Base-by-base conservation (phyloP, 1,140 invertebrate genomes). In the Drosophila ohnishii region DNA sequence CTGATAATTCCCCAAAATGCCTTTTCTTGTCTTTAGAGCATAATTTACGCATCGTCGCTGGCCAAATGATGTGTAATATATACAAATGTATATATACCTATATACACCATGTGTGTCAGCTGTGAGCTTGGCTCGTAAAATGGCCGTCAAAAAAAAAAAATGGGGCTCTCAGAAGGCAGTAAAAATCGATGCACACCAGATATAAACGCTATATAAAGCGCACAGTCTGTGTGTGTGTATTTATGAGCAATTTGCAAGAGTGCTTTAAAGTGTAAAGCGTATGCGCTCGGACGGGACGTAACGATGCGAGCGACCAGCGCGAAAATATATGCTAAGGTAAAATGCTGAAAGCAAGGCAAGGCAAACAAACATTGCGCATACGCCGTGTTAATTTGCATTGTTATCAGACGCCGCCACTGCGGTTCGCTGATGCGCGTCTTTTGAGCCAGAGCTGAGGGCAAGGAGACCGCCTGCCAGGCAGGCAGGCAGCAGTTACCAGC, bases 201-300 rank as follows among this genome's bases (percentile, higher is more conserved):
- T 39, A 77, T 57, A 53, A 77, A 44, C 44, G 67, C 58, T 45
- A 65, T 61, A 51, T 77, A 73, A 56, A 55, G 34, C 37, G 32
- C 32, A 37, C 50, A 37, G 19, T 39, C 14, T 50, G 28, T 50
- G 28, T 69, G 47, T 60, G 28, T 72, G 62, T 87, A 80, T 88
- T 88, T 88, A 88, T 80, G 80, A 80, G 69, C 84, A 88, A 88
- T 88, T 88, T 84, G 62, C 57, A 65, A 67, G 44, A 88, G 84
- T 83, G 84, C 84, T 88, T 87, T 80, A 88, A 88, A 84, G 75
- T 87, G 78, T 76, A 82, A 86, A 82, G 59, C 65, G 72, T 66
- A 60, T 47, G 25, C 34, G 35, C 28, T 61, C 48, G 65, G 63
- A 50, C 66, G 44, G 25, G 19, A 55, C 19, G 51, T 55, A 55